phyloP scores from a whole-genome alignment of 2,888 invertebrate genomes.

The Maniola hyperantus region DNA sequence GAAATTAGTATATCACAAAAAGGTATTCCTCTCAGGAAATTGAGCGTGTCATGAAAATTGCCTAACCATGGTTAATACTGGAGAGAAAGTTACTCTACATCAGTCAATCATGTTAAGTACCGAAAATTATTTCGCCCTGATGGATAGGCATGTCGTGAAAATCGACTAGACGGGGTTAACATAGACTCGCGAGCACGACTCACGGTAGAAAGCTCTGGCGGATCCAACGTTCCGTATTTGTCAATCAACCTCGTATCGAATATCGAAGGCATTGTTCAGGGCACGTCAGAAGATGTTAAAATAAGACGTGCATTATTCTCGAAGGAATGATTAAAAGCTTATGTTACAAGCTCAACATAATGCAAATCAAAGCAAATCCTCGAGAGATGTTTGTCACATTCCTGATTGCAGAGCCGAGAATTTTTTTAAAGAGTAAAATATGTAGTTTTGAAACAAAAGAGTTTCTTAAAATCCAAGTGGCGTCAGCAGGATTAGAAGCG shows the following conservation, averaged over 20 bases:
- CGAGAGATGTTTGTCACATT: neutral
- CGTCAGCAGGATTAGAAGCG: too few relatives aligned
- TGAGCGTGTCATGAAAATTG: slow-evolving; percentile 17
- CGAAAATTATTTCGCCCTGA: slow-evolving; percentile 18
- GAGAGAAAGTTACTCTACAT: slow-evolving; percentile 18
- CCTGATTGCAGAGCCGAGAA: neutral
- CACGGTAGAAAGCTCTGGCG: slow-evolving; percentile 13
- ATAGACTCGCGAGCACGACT: neutral
- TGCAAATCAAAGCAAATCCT: slow-evolving; percentile 14
- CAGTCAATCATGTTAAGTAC: slow-evolving; percentile 18
- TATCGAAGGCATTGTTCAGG: slow-evolving; percentile 15
- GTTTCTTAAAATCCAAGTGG: too few relatives aligned
- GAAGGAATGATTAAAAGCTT: slow-evolving; percentile 10
- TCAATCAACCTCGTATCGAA: slow-evolving; percentile 16
- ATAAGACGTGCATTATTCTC: slow-evolving; percentile 14
- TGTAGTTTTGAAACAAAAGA: too few relatives aligned
- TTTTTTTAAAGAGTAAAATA: too few relatives aligned
- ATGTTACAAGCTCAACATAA: slow-evolving; percentile 10
- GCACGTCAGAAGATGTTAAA: slow-evolving; percentile 11
- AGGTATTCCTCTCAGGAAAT: neutral
- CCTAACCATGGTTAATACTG: slow-evolving; percentile 6
- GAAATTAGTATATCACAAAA: neutral
- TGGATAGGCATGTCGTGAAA: slow-evolving; percentile 18
- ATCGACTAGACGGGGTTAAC: slow-evolving; percentile 10
- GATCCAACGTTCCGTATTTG: slow-evolving; percentile 16